Evolutionary conservation across 2,888 invertebrate genomes (phyloP).

Genomic region (Allacma fusca): DNA sequence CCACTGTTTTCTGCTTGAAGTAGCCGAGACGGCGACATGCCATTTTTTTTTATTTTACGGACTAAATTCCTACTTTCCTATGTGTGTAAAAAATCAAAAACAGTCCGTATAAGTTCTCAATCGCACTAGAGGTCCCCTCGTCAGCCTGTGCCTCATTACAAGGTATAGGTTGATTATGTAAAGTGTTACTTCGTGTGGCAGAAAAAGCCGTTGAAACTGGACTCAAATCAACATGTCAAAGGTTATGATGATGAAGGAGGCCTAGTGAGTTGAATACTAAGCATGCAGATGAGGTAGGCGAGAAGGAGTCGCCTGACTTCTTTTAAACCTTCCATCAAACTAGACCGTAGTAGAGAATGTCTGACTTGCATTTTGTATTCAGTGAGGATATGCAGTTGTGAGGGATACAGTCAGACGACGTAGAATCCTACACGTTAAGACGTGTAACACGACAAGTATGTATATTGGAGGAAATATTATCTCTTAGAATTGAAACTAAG

Average conservation of each 20-base stretch:
- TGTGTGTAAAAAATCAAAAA: too few species aligned
- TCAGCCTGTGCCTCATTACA: too few species aligned
- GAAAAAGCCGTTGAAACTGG: constrained; percentile 32
- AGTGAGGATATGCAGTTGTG: neutral
- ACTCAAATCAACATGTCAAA: constrained; percentile 36
- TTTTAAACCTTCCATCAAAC: constrained; percentile 7
- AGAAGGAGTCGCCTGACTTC: constrained; percentile 11
- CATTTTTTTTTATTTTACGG: too few species aligned
- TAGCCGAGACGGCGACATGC: too few species aligned
- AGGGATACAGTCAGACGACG: neutral
- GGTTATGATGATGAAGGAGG: constrained; percentile 31
- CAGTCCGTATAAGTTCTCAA: too few species aligned
- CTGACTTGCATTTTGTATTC: neutral
- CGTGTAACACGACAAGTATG: constrained; percentile 2
- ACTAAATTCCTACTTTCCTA: too few species aligned
- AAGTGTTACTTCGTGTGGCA: neutral
- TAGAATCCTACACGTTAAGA: neutral
- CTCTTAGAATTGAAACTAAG: neutral
- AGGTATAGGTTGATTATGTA: neutral
- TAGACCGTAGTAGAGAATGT: neutral
- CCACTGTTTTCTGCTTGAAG: too few species aligned
- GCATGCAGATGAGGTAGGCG: constrained; percentile 23
- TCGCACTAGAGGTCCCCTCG: too few species aligned
- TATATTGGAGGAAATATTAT: neutral
- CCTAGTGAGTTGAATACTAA: constrained; percentile 1